Percentiles rank a stretch among this genome's conserved stretches.
Evolutionary conservation across 2,888 invertebrate species (phyloP).

Genomic region (Ganaspis brasiliensis): DNA sequence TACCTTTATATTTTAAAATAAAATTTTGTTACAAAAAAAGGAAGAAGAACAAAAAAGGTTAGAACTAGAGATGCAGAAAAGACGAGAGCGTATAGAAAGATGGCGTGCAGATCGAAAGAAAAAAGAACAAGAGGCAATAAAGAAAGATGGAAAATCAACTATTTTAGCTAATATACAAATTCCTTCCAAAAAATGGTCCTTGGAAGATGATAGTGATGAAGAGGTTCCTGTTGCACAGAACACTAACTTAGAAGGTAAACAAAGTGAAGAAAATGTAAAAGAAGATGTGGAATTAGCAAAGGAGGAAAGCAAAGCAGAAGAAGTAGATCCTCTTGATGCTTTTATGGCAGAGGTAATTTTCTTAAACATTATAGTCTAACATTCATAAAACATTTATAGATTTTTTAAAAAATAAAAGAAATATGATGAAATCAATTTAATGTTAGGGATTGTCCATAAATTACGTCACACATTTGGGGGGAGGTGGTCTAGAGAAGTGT

Average conservation of each 20-base stretch:
- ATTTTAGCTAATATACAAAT: slow-evolving; percentile 84
- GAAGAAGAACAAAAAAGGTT: slow-evolving; percentile 95
- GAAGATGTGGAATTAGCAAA: slow-evolving; percentile 70
- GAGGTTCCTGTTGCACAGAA: slow-evolving; percentile 73
- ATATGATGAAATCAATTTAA: no score
- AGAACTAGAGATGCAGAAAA: slow-evolving; percentile 97
- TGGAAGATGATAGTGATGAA: slow-evolving; percentile 97
- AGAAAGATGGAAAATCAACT: slow-evolving; percentile 88
- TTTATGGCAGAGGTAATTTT: slow-evolving; percentile 91
- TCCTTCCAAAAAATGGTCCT: slow-evolving; percentile 95
- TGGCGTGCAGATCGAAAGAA: slow-evolving; percentile 97
- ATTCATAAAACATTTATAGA: no score
- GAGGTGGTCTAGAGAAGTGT: no score
- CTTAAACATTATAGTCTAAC: slow-evolving; percentile 22
- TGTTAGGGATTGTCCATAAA: no score
- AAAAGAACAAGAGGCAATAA: slow-evolving; percentile 90
- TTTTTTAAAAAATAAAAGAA: no score
- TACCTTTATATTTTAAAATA: not conserved
- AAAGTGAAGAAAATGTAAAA: slow-evolving; percentile 74
- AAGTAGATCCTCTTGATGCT: slow-evolving; percentile 97
- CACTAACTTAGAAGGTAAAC: slow-evolving; percentile 77
- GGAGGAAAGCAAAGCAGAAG: slow-evolving; percentile 79
- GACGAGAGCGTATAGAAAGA: slow-evolving; percentile 96
- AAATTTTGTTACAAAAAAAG: slow-evolving; percentile 77
- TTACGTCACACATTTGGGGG: no score